A percentile compares a stretch with the other conserved stretches of the same genome.
Conservation (phyloP, 2,113 vertebrate genomes). For the Salminus brasiliensis region DNA sequence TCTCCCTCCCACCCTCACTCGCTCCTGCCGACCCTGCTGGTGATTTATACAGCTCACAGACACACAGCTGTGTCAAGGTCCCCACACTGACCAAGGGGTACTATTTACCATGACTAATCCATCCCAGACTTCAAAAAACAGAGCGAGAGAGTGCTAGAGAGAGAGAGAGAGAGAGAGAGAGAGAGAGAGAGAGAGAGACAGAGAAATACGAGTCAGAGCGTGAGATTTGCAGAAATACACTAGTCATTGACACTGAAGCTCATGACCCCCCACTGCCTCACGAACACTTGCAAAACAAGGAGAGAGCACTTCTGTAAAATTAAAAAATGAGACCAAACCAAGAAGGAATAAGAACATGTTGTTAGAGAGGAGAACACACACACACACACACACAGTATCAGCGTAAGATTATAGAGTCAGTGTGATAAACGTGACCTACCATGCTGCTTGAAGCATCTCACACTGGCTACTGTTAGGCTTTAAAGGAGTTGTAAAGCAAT, state of each 20-base stretch:
- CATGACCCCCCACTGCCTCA: constrained; percentile 46
- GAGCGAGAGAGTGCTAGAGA: background rate
- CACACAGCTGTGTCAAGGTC: constrained; percentile 80
- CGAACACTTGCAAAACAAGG: constrained; percentile 43
- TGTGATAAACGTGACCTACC: too few species aligned
- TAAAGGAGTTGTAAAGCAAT: too few species aligned
- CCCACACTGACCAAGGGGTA: constrained; percentile 68
- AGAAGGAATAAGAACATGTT: too few species aligned
- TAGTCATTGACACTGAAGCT: constrained; percentile 68
- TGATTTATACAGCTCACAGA: constrained; percentile 82
- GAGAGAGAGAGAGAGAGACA: background rate
- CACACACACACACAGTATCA: too few species aligned
- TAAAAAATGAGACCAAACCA: constrained; percentile 24
- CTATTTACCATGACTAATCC: constrained; percentile 82
- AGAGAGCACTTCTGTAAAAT: constrained; percentile 61
- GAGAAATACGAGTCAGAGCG: constrained; percentile 44
- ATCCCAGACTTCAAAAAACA: constrained; percentile 79
- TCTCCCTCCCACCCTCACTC: constrained; percentile 55
- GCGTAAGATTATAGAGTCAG: too few species aligned
- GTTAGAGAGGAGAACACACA: too few species aligned
- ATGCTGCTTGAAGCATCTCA: background rate
- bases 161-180: constrained; percentile 9
- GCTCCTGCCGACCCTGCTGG: constrained; percentile 62
- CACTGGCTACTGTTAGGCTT: background rate
- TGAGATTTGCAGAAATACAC: constrained; percentile 64